Percentiles rank a stretch among this genome's conserved stretches.
These are phyloP conservation scores for Helleia helle DNA, from an alignment of 2,888 invertebrate species.

Conservation along the genomic window DNA sequence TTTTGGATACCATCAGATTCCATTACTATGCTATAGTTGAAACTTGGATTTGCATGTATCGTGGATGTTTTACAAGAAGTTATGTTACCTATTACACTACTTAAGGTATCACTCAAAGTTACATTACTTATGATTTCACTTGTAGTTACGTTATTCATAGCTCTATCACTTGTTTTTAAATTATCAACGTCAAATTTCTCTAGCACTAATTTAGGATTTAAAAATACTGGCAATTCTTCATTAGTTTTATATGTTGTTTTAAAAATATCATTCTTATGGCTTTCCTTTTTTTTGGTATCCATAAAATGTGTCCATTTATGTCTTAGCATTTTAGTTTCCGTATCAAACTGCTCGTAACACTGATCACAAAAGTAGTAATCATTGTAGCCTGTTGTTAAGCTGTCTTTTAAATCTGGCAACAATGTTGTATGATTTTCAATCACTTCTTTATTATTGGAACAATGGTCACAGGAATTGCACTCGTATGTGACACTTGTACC, in stretches of 20 bases:
- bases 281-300: conserved; percentile 23
- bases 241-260: conserved; percentile 29
- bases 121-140: too few relatives aligned
- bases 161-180: too few relatives aligned
- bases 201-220: conserved; percentile 38
- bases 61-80: too few relatives aligned
- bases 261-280: neutral
- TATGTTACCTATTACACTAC: too few relatives aligned
- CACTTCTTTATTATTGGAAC: conserved; percentile 35
- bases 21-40: too few relatives aligned
- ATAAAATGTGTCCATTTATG: conserved; percentile 59
- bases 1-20: neutral
- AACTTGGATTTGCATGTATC: too few relatives aligned
- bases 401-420: conserved; percentile 44
- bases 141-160: too few relatives aligned
- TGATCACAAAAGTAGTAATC: conserved; percentile 55
- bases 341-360: conserved; percentile 44
- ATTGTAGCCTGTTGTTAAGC: conserved; percentile 43
- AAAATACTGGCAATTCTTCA: conserved; percentile 36
- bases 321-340: conserved; percentile 46
- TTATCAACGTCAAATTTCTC: conserved; percentile 29
- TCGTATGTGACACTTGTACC: conserved; percentile 38
- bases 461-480: conserved; percentile 52
- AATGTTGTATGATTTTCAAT: conserved; percentile 38
- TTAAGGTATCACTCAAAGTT: too few relatives aligned